Evolutionary conservation across 2,797 vertebrate species (phyloP), one percentile per base, ranked within the genome.

Genomic region (Xyrichtys novacula): DNA sequence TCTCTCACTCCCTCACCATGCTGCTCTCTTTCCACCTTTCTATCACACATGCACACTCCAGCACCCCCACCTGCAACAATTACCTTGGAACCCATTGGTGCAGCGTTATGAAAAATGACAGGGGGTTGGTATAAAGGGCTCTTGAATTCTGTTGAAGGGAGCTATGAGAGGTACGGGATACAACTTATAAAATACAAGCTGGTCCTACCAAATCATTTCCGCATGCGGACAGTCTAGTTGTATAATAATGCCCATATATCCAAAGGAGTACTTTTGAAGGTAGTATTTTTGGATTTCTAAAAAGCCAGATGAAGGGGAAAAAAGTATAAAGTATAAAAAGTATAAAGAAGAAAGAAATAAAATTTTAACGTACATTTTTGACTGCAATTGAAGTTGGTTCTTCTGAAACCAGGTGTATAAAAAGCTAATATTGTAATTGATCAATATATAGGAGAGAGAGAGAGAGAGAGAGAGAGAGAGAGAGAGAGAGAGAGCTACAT

Each of bases 61-160:
- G 32, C 71, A 65, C 57, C 58, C 59, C n/a, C 66, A 76, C 76
- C 67, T 74, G 53, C 68, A 70, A 69, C 67, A 75, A 78, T 80
- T 69, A 68, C 73, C 68, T 57, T n/a, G 32, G 47, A 40, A 53
- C 64, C 78, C 58, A 32, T 19, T 59, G 72, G 62, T 53, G 53
- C 39, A 12, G 44, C 32, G 71, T 80, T 70, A 76, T 78, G 61
- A 55, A 68, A 75, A 68, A 54, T 75, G 58, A 65, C 59, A 47
- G 63, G 25, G 63, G 55, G 46, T 10, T 71, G 54, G 53, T 42
- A 70, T 64, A 1, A 38, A 65, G 39, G 60, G 65, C 59, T 74
- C 56, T 52, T 52, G 42, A 56, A 74, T 54, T 36, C 43, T 20
- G 60, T 65, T 46, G 53, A 46, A 68, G 55, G 43, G 44, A 59